These are phyloP conservation scores for Aporophyla lueneburgensis DNA, from an alignment of 2,888 invertebrate genomes.

Conservation along the genomic window DNA sequence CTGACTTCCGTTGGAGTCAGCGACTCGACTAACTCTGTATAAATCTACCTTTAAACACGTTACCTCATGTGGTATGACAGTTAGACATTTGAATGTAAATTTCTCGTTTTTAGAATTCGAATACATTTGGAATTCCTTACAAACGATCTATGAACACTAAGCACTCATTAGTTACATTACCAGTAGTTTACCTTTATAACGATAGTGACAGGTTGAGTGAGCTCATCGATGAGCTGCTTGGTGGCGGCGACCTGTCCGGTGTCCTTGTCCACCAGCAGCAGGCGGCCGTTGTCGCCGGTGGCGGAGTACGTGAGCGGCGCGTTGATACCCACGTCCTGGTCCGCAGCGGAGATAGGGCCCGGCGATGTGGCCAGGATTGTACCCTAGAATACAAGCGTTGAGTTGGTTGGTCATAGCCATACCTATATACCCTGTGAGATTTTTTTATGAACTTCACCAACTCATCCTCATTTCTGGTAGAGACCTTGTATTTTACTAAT, in stretches of 20 bases:
- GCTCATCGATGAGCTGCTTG: slow-evolving; percentile 89
- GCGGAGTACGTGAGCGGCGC: slow-evolving; percentile 94
- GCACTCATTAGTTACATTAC: background rate
- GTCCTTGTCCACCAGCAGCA: slow-evolving; percentile 92
- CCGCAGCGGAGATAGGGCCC: slow-evolving; percentile 93
- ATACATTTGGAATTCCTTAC: background rate
- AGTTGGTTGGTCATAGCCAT: too few relatives aligned
- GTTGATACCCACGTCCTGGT: slow-evolving; percentile 95
- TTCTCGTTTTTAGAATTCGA: background rate
- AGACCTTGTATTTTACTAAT: too few relatives aligned
- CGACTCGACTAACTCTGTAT: too few relatives aligned
- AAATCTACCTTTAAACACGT: background rate
- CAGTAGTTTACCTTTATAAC: slow-evolving; percentile 92
- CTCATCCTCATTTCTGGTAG: too few relatives aligned
- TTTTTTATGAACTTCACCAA: background rate
- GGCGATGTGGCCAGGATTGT: slow-evolving; percentile 93
- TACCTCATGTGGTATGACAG: background rate
- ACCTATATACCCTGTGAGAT: background rate
- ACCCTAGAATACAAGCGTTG: slow-evolving; percentile 83
- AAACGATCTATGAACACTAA: background rate
- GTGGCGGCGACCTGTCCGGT: slow-evolving; percentile 92
- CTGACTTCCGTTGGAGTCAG: too few relatives aligned
- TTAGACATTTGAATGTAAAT: background rate
- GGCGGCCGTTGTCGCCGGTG: slow-evolving; percentile 91
- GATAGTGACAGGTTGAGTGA: slow-evolving; percentile 94